Evolutionary conservation across 2,888 invertebrate genomes (phyloP).

Genomic region (Thereva nobilitata): DNA sequence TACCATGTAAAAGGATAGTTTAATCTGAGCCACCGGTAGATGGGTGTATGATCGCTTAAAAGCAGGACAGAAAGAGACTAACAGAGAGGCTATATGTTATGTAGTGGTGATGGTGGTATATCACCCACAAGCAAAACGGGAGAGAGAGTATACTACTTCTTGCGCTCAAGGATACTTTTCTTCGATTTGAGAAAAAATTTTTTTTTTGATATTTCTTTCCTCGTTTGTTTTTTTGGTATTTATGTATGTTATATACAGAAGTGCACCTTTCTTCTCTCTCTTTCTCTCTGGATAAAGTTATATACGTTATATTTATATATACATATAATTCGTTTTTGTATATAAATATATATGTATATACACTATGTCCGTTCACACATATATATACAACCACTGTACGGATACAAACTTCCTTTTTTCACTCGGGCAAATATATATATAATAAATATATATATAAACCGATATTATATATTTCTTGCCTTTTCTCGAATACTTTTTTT

Average conservation of each 20-base stretch:
- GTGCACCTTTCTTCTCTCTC: slow-evolving; percentile 24
- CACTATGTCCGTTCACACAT: slow-evolving; percentile 32
- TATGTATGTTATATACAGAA: slow-evolving; percentile 7
- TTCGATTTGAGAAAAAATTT: not conserved
- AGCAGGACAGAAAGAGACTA: slow-evolving; percentile 40
- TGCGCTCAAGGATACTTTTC: slow-evolving; percentile 38
- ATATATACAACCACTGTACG: slow-evolving; percentile 23
- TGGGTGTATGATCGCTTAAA: slow-evolving; percentile 39
- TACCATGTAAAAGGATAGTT: slow-evolving; percentile 8
- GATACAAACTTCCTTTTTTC: slow-evolving; percentile 27
- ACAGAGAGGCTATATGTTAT: slow-evolving; percentile 12
- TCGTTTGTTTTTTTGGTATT: not conserved
- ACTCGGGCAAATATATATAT: slow-evolving; percentile 14
- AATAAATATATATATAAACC: not conserved
- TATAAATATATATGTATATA: no score
- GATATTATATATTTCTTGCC: slow-evolving; percentile 5
- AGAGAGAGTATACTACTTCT: not conserved
- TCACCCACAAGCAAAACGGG: no score
- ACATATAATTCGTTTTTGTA: no score
- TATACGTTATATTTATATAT: no score
- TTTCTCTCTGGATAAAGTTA: no score
- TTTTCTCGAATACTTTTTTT: no score
- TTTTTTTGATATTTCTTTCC: no score
- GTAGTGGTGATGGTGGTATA: no score
- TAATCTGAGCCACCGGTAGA: slow-evolving; percentile 34